Base-by-base conservation (phyloP, 2,113 vertebrate species). In the Anarhynchus alexandrinus region DNA sequence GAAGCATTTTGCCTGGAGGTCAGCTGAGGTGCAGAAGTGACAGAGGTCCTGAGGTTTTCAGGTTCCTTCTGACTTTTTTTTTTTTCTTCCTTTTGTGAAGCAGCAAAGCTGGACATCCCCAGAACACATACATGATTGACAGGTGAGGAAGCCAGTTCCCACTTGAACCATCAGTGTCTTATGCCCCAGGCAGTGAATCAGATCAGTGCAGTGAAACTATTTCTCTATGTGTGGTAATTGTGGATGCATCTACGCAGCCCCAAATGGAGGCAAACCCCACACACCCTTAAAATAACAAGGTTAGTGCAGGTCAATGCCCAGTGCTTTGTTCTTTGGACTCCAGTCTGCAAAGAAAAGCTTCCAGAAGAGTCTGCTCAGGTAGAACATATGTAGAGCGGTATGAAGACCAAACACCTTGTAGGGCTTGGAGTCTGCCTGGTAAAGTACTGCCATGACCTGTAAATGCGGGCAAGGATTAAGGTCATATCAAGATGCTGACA, bases 401-500 rank as follows among this genome's bases (percentile, higher is more conserved):
- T 14, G 27, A 78, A 88, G 30, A 58, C 8, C 29, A 40, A 91
- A 22, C 26, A 88, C 22, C 16, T 43, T 2, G 3, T 6, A 85
- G 42, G 51, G 23, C 34, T 88, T n/a, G 58, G 15, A 91, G 42
- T 62, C 47, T 72, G 71, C 42, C 42, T 76, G 34, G 52, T 86
- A 22, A 94, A 85, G 32, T 21, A 32, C 34, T 88, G 62, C 32
- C 42, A 40, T 51, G 47, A 83, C 71, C 38, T 88, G 90, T 83
- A 79, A 93, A 88, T 58, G 64, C 51, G 49, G 32, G 30, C 91
- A 91, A 94, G 76, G 71, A 94, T 82, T 94, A 80, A 72, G n/a
- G 83, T 95, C 74, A 27, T 82, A 64, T 11, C 62, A 76, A 71
- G 57, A 64, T 1, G 1, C 38, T 95, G 87, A 95, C 3, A 10